Conservation (phyloP, 2,797 vertebrate genomes). For the Takifugu rubripes region DNA sequence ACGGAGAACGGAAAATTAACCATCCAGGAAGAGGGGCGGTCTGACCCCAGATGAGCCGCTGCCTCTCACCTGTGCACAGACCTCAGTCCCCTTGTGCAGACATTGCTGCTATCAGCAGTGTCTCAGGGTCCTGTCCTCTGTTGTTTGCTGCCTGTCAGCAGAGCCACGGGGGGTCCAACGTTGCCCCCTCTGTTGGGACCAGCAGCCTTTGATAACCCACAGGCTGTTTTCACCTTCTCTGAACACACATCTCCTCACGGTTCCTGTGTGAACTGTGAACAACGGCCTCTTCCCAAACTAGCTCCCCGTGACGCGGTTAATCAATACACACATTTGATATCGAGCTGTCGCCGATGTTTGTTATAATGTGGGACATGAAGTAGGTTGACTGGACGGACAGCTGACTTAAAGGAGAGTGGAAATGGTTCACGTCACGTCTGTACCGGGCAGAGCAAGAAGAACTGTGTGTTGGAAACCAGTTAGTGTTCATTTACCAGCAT, state of each 20-base stretch:
- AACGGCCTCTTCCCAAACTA: background rate
- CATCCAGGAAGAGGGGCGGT: slow-evolving; percentile 2
- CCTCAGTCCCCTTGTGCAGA: slow-evolving; percentile 16
- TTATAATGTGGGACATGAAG: too few relatives aligned
- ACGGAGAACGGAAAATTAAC: slow-evolving; percentile 5
- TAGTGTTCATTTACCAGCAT: too few relatives aligned
- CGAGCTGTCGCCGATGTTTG: background rate
- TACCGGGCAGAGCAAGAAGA: too few relatives aligned
- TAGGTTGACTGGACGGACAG: too few relatives aligned
- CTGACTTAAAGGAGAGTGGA: too few relatives aligned
- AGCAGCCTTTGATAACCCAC: background rate
- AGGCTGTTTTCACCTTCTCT: background rate
- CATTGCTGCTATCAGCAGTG: slow-evolving; percentile 7
- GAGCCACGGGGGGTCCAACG: slow-evolving; percentile 28
- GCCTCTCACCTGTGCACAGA: slow-evolving; percentile 4
- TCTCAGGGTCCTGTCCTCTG: slow-evolving; percentile 8
- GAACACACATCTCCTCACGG: background rate
- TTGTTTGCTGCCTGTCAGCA: slow-evolving; percentile 40
- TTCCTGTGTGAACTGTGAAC: background rate
- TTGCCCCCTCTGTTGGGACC: slow-evolving; percentile 16
- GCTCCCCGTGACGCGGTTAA: background rate
- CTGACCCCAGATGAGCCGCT: slow-evolving; percentile 16
- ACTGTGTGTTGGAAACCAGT: too few relatives aligned
- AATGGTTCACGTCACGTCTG: too few relatives aligned
- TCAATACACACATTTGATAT: background rate